Base-by-base conservation (phyloP, 2,888 invertebrate species). In the Agonopterix subpropinquella region DNA sequence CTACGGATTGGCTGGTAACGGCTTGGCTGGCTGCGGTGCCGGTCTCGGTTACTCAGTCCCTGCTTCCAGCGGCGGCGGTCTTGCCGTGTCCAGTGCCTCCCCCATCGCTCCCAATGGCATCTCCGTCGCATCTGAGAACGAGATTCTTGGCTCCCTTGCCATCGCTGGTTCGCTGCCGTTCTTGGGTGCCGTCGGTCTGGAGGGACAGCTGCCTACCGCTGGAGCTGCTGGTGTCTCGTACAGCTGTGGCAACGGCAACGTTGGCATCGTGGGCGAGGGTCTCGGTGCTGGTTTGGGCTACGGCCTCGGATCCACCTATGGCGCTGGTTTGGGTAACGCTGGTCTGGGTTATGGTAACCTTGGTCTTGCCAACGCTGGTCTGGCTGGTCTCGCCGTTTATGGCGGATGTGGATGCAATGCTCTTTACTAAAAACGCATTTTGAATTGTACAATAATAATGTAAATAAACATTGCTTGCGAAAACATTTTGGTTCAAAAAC, bases 181-280 rank as follows among this genome's bases (percentile, higher is more conserved):
- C 57, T 48, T 67, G 7, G 60, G 59, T 35, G 59, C 66, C 13
- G 64, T 69, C 28, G 55, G 58, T 9, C 47, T 69, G 7, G 63
- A 64, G 44, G 66, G 65, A 4, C 54, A 56, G 2, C 42, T 76
- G 8, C 70, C 73, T 0, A 60, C 65, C 3, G 52, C 48, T 18
- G 78, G 78, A 0, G 56, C 64, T 36, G 77, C 70, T 13, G 57
- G 63, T 0, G 70, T 74, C 0, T 57, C 68, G 9, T 77, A 75
- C 36, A 66, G 70, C 2, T 72, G 73, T 48, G 77, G 77, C 0
- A 65, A 55, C 28, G 76, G 72, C 0, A 62, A 60, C 39, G 39
- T n/a, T 39, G 39, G 39, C n/a, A 9, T 39, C 9, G 39, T 9
- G 4, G 11, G 11, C n/a, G 46, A 45, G 47, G 48, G 1, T 11